Evolutionary conservation across 2,113 vertebrate species (phyloP), one percentile per base, ranked within the genome.

Genomic region (Heterotis niloticus): DNA sequence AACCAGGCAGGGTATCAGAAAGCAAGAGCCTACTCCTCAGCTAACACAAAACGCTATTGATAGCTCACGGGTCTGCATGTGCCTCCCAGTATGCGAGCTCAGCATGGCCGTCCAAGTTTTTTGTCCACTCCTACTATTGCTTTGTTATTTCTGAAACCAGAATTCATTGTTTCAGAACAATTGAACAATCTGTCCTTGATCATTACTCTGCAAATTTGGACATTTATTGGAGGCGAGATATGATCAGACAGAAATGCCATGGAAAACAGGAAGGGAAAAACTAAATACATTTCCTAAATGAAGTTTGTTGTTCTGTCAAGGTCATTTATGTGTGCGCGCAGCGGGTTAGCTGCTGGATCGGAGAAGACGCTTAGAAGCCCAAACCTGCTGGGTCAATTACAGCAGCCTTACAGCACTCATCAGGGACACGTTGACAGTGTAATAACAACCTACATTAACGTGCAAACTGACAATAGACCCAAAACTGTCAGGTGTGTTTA

Each of bases 181-280:
- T 34, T 79, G 85, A 88, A 88, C 84, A 88, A 88, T 85, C 82
- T 24, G 76, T 68, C 64, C 64, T 78, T 69, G 59, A 73, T 57
- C 69, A 60, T 65, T 4, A 66, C 23, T 26, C n/a, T 44, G 29
- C 20, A 52, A 20, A 16, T 66, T 75, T 75, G 51, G 70, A 28
- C 64, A 79, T 26, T 13, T 29, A 80, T 24, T 82, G 77, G 81
- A 80, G 81, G 76, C 69, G 79, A 81, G 82, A 74, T 82, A 82
- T 72, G 83, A 89, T 83, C 84, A 84, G 81, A 82, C 71, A 85
- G 81, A 83, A 90, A 87, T 88, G 84, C 82, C 76, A 78, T 67
- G 62, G 81, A 86, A 86, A 88, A 83, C 87, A 80, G 75, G 79
- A 20, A 75, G 85, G 77, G 85, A 85, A 87, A 81, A n/a, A 71